Conservation (phyloP, 2,113 vertebrate species). For the Toxotes jaculatrix region DNA sequence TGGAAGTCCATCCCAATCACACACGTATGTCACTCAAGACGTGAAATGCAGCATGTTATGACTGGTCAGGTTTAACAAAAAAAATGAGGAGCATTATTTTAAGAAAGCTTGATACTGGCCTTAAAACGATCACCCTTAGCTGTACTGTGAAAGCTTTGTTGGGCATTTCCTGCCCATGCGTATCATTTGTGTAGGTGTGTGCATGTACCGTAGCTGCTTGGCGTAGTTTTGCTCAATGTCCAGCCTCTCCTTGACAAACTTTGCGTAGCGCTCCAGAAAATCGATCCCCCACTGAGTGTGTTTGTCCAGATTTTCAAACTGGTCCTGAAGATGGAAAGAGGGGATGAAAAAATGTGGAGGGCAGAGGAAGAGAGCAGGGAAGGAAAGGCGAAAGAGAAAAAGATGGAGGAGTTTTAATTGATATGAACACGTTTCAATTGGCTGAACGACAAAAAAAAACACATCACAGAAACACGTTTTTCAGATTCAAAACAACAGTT, state of each 20-base stretch:
- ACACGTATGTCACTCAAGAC: too few species aligned
- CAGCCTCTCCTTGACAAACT: slow-evolving; percentile 98
- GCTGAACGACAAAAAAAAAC: background rate
- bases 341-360: background rate
- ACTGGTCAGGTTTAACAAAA: too few species aligned
- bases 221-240: slow-evolving; percentile 98
- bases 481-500: background rate
- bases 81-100: too few species aligned
- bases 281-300: slow-evolving; percentile 99
- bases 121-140: too few species aligned
- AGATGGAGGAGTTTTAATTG: background rate
- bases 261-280: slow-evolving; percentile 97
- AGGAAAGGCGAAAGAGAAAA: background rate
- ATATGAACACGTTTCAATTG: background rate
- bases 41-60: too few species aligned
- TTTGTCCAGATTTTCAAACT: slow-evolving; percentile 99
- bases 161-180: background rate
- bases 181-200: slow-evolving; percentile 1
- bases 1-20: too few species aligned
- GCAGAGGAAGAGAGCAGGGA: background rate
- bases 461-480: background rate
- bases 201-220: slow-evolving; percentile 93
- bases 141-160: too few species aligned
- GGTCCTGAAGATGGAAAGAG: slow-evolving; percentile 87
- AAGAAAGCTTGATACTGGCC: too few species aligned